Evolutionary conservation across 23 tunicate species (phyloP).

Genomic region (Ascidia mentula): DNA sequence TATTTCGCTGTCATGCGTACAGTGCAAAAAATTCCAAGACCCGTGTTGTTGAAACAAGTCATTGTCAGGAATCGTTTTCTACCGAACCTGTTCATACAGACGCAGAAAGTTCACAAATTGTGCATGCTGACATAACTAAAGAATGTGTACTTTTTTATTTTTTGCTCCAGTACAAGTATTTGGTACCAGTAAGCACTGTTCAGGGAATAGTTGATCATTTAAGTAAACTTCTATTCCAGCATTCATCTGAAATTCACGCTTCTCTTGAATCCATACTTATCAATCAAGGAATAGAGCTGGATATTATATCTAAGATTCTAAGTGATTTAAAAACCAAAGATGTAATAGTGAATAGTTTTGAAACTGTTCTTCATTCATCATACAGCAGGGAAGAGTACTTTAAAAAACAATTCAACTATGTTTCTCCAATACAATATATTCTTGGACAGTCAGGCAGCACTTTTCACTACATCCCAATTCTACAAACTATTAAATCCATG

Average conservation of each 20-base stretch:
- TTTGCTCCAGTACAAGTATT: background rate
- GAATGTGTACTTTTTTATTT: background rate
- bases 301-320: too few species aligned
- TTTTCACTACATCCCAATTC: constrained; percentile 36
- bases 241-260: background rate
- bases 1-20: background rate
- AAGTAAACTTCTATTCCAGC: background rate
- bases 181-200: background rate
- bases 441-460: background rate
- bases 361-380: background rate
- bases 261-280: background rate
- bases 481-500: constrained; percentile 15
- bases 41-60: too few species aligned
- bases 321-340: background rate
- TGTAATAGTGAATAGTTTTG: background rate
- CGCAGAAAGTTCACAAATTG: background rate
- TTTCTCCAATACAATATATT: background rate
- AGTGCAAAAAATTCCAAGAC: too few species aligned
- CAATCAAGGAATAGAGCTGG: too few species aligned
- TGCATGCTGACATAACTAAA: background rate
- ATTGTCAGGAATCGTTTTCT: background rate
- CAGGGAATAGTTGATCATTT: background rate
- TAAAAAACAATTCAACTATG: background rate
- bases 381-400: background rate
- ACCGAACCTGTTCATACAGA: background rate